These are phyloP conservation scores for Diceros bicornis DNA, from an alignment of 2,797 vertebrate genomes.

Conservation along the genomic window DNA sequence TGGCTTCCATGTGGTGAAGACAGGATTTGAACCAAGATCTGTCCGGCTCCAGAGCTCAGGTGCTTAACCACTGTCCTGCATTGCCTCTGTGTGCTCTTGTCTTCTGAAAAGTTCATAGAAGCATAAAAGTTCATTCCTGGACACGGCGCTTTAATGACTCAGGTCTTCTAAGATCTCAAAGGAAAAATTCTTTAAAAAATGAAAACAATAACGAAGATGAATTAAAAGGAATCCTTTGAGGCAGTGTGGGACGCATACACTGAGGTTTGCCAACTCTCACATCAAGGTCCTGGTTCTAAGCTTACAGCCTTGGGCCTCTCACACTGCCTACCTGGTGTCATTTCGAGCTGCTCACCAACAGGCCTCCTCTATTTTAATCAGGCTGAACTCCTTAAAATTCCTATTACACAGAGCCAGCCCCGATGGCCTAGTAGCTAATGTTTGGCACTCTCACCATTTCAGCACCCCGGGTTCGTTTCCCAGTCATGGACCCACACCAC, in stretches of 20 bases:
- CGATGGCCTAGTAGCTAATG: too few relatives aligned
- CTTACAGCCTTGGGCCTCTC: neutral
- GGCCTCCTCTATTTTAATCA: conserved; percentile 26
- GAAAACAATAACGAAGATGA: neutral
- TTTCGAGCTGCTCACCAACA: neutral
- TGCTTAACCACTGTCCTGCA: neutral
- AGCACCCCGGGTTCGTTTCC: too few relatives aligned
- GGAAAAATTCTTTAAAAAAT: neutral
- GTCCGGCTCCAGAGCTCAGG: neutral
- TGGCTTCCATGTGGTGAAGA: neutral
- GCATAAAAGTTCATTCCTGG: neutral
- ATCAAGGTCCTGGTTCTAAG: neutral
- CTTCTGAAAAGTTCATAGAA: neutral
- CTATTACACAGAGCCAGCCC: neutral
- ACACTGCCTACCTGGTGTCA: neutral
- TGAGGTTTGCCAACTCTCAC: neutral
- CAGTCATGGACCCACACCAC: too few relatives aligned
- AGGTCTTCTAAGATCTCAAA: neutral
- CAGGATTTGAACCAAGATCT: neutral
- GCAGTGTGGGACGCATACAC: rapidly evolving
- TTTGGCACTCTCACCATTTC: too few relatives aligned
- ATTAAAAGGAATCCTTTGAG: neutral
- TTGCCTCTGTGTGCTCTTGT: neutral
- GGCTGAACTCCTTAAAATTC: neutral
- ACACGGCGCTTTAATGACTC: neutral